Base-by-base conservation (phyloP, 2,113 vertebrate species). In the Istiophorus platypterus region DNA sequence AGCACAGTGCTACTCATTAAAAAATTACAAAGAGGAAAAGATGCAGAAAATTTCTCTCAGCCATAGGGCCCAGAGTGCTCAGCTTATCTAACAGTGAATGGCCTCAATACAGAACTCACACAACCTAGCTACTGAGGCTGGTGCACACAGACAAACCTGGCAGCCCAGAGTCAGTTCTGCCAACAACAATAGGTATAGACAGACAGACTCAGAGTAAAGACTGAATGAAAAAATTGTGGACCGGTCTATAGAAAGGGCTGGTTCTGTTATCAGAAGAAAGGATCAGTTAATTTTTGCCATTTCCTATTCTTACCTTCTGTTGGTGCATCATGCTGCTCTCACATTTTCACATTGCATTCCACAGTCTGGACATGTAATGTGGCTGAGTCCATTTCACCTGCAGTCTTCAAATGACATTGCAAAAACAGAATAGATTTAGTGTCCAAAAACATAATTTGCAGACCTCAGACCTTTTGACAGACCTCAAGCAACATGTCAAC, bases 341-440 rank as follows among this genome's bases (percentile, higher is more conserved):
- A 20, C 7, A 9, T 54, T 24, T 78, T 77, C 59, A 59, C 15
- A 12, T 27, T 11, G 18, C 41, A 63, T 15, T 47, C 8, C 7
- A n/a, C 51, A 67, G 12, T 41, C n/a, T 54, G 42, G 29, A 71
- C 51, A 52, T 12, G 22, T 12, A 22, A 61, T 9, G 1, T 14
- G 13, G 26, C 52, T 59, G 9, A 22, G 29, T 59, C 0, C 1
- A 17, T 41, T 51, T 69, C 7, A 69, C 15, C 13, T 31, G 15
- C 2, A 67, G 47, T 67, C 22, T 11, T 69, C 24, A 24, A 7
- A 73, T 27, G 37, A 76, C 69, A 76, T 66, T 70, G 49, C 37
- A 47, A 72, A 80, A 72, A 65, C 18, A 51, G 22, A 80, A 7
- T 1, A 65, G 58, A 59, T 15, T n/a, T 10, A 67, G 54, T 24